Base-by-base conservation (phyloP, 2,888 invertebrate genomes). In the Operophtera brumata region DNA sequence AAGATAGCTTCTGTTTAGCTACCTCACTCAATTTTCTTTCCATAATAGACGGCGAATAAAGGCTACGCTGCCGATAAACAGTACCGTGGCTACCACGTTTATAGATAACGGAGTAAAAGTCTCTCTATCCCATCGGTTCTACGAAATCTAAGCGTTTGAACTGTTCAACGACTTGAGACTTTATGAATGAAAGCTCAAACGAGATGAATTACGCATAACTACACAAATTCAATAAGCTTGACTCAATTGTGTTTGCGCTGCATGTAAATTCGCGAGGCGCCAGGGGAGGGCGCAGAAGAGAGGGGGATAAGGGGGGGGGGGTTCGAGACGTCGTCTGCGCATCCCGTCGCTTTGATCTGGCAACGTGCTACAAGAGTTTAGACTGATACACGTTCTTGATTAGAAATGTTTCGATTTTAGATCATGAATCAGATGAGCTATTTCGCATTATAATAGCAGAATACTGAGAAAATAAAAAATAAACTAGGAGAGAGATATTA, bases 291-390 rank as follows among this genome's bases (percentile, higher is more conserved):
- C 46, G 47, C 40, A 55, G 30, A 47, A 35, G 47, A 8, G 46
- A 10, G 41, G 47, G 49, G 54, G 44, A 52, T 43, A 57, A 39
- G 54, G 61, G 59, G 57, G 66, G 61, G 64, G 50, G 54, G 67
- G 75, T 80, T 71, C 80, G 80, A 79, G 82, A 82, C 84, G 84
- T 82, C 84, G 87, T 87, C 87, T 86, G 87, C 86, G 86, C 84
- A 87, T 86, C 86, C 82, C 86, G 80, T 71, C 78, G 73, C 84
- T 84, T 84, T 85, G 84, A 85, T 85, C 80, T 78, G 73, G 62
- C 61, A 66, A 12, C 28, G 51, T 7, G 47, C 13, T 52, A 41
- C 44, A 32, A 52, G 32, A 32, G 30, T 50, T 45, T 39, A 44
- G 53, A 59, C 25, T 34, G 49, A 48, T 57, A 50, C 54, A 58